Evolutionary conservation across 2,888 invertebrate species (phyloP), one percentile per base, ranked within the genome.

Genomic region (Chrysodeixis includens): DNA sequence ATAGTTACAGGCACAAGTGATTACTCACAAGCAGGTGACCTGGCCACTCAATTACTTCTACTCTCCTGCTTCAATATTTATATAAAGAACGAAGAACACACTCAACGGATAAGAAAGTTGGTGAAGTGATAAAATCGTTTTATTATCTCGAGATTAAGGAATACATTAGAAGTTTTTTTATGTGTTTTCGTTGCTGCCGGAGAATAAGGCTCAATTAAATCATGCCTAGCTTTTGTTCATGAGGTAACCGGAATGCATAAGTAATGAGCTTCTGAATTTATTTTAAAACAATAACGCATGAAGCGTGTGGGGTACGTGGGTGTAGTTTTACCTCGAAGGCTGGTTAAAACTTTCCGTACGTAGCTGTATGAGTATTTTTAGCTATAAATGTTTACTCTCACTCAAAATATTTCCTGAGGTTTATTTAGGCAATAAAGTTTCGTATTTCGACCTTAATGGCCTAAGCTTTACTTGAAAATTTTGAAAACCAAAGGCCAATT

Each of bases 131-230:
- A 6, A 18, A 44, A 62, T 32, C 6, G 14, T 67, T 62, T 61
- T 58, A 69, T 59, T 63, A 51, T 16, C 56, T 54, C n/a, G 46
- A 55, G 18, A 52, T 49, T 52, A 10, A 20, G 9, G n/a, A 62
- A 59, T 62, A 60, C 51, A 53, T 52, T 30, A 56, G 51, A 69
- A 18, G 22, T 61, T 56, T 30, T 53, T 60, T 51, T 22, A 26
- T 46, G 56, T 9, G 18, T 35, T 35, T 52, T 16, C 16, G 20
- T 51, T 68, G 61, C 51, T 68, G 20, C 18, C 1, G 18, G 20
- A 49, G 46, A 16, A 46, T 46, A 46, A 46, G 18, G 46, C 46
- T 46, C 46, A 46, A 46, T 46, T 46, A 46, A 46, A 46, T 46
- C 46, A 46, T 46, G 18, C 46, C 46, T 46, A 46, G 46, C 46